Evolutionary conservation across 1,140 invertebrate genomes (phyloP), one percentile per base, ranked within the genome.

Genomic region (Bombus affinis): DNA sequence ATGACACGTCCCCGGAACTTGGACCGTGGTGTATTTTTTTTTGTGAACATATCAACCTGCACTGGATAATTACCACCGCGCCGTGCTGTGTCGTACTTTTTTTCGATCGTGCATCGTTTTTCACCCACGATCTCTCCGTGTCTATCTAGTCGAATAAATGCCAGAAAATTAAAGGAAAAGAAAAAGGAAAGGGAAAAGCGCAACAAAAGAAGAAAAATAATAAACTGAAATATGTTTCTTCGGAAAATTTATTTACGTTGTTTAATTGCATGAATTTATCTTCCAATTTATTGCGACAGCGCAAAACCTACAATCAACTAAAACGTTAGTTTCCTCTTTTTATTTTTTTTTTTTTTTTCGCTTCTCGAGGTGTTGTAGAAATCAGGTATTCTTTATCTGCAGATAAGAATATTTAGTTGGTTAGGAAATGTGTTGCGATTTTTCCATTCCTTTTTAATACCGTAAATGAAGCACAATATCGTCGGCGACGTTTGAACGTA

Each of bases 31-130:
- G 35, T n/a, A 22, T 72, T 81, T 4, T 28, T 28, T 10, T 74
- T 81, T 39, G 35, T 13, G 39, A n/a, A 4, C 53, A 32, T 39
- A 78, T 68, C 39, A 42, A 42, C n/a, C n/a, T 3, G 2, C 28
- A n/a, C 37, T 25, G 39, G 68, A 66, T 87, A 87, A 87, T 87
- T 87, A 84, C 66, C 74, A n/a, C 0, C 44, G 35, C 1, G 18
- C 47, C 5, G 18, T 53, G 1, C 6, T 15, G 39, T 32, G n/a
- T 53, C 6, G 25, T 9, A 53, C 6, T 3, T 37, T 13, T 15
- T 25, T 42, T 18, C 12, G 25, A 44, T 22, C 28, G 8, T 8
- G 25, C 35, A 3, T 25, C 66, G 9, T 65, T 62, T 65, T 71
- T 62, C 18, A 8, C 22, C 37, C 35, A n/a, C 18, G 9, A 12